phyloP scores from a whole-genome alignment of 1,140 invertebrate genomes.

The Lanistes nyassanus region DNA sequence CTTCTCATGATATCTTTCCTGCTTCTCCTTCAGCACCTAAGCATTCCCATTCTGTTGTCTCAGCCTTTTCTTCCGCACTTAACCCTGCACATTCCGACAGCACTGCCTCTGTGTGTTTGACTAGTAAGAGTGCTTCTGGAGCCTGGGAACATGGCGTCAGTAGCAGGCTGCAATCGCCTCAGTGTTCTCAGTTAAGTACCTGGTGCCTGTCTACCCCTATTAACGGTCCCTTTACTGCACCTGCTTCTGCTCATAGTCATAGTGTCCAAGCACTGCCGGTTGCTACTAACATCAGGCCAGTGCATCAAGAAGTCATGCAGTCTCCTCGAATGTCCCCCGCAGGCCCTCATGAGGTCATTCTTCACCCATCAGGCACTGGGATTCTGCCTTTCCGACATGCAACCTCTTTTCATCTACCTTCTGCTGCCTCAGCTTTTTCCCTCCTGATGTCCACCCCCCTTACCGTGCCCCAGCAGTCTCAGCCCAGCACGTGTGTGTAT shows the following conservation, averaged over 20 bases:
- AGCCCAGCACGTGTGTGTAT: constrained; percentile 32
- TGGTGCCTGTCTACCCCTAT: not conserved
- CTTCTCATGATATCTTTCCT: too few relatives aligned
- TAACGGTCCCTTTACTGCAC: constrained; percentile 1
- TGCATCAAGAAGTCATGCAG: too few relatives aligned
- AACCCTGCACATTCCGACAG: too few relatives aligned
- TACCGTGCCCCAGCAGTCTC: constrained; percentile 18
- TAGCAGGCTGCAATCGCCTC: not conserved
- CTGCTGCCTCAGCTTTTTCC: constrained; percentile 21
- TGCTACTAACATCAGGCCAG: too few relatives aligned
- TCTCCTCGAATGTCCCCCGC: not conserved
- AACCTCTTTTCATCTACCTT: constrained; percentile 1
- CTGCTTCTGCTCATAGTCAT: constrained; percentile 24
- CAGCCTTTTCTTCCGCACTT: too few relatives aligned
- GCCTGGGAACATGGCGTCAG: too few relatives aligned
- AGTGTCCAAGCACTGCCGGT: not conserved
- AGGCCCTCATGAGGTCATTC: not conserved
- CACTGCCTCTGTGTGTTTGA: too few relatives aligned
- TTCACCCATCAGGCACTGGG: not conserved
- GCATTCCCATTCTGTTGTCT: too few relatives aligned
- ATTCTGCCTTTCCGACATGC: constrained; percentile 6
- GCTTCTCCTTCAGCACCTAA: too few relatives aligned
- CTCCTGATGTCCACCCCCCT: constrained; percentile 12
- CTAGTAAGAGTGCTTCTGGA: too few relatives aligned
- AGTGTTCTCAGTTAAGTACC: not conserved